Base-by-base conservation (phyloP, 1,140 invertebrate species). In the Fopius arisanus region DNA sequence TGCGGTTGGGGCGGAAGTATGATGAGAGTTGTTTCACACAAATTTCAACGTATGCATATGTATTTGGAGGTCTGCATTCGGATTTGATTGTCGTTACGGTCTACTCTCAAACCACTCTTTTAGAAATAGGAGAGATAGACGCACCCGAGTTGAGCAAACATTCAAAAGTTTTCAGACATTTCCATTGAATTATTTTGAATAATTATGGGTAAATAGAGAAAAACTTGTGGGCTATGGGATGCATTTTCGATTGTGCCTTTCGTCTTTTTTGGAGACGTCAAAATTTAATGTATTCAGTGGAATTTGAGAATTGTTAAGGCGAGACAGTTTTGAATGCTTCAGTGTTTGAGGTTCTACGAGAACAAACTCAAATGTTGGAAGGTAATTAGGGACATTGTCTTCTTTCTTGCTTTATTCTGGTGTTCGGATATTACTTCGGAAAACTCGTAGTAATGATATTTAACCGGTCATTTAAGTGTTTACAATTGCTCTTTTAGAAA, bases 1-100 rank as follows among this genome's bases (percentile, higher is more conserved):
- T 48, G 43, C 16, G 43, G 43, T 48, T 48, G 43, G 16, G 71
- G 66, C 67, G 54, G 67, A 73, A 19, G 43, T 67, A 73, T 67
- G 71, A 67, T 43, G 65, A 73, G 63, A 54, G 63, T 37, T 73
- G 65, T 51, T 73, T 67, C 65, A 73, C 67, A 66, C 65, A 73
- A 73, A 73, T 59, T 29, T 3, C 43, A 19, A 65, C n/a, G n/a
- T 67, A 16, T 28, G 21, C 37, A 33, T 67, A 16, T 59, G 62
- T 70, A 54, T 69, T 51, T 69, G 43, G 43, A 21, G 43, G 33
- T 65, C n/a, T 69, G 37, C 29, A 31, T 48, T 2, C 43, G 29
- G 23, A 28, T 37, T 67, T 72, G 70, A 72, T 72, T 72, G 70
- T 40, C 66, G 70, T 28, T 48, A 31, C 23, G 43, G n/a, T 63